A percentile compares a stretch with the other conserved stretches of the same genome.
Conservation (phyloP, 2,797 vertebrate genomes). For the Cheracebus regulus region DNA sequence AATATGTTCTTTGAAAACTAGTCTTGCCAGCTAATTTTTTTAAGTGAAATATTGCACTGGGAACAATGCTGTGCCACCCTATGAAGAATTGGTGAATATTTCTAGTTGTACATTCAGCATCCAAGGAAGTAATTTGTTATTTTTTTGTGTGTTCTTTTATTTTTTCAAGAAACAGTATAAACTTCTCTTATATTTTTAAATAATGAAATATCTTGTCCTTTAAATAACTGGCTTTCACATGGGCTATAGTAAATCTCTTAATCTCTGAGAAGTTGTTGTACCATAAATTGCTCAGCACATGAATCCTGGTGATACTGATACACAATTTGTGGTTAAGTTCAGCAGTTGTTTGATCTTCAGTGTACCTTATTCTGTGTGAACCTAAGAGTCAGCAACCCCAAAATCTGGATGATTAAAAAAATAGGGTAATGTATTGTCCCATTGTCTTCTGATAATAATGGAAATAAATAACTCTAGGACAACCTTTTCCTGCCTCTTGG, state of each 20-base stretch:
- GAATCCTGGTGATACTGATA: conserved; percentile 69
- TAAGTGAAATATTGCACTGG: background rate
- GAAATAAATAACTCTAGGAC: background rate
- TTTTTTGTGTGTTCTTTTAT: background rate
- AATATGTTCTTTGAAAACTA: background rate
- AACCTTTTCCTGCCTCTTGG: background rate
- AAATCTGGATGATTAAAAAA: background rate
- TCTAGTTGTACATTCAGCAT: background rate
- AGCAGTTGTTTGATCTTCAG: conserved; percentile 64
- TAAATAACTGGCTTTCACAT: conserved; percentile 70
- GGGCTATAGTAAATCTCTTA: conserved; percentile 78
- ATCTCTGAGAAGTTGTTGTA: conserved; percentile 75
- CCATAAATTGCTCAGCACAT: conserved; percentile 66
- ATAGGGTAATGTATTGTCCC: background rate
- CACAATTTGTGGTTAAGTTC: conserved; percentile 78
- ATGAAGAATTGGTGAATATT: background rate
- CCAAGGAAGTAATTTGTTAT: background rate
- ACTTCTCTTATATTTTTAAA: conserved; percentile 69
- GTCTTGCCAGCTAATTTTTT: background rate
- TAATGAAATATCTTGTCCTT: conserved; percentile 70
- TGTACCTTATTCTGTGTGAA: conserved; percentile 66
- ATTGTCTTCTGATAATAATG: background rate
- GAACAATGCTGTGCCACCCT: background rate
- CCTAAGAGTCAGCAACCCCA: conserved; percentile 7
- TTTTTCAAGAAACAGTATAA: background rate